Evolutionary conservation across 2,797 vertebrate species (phyloP).

Genomic region (Urocyon cinereoargenteus): DNA sequence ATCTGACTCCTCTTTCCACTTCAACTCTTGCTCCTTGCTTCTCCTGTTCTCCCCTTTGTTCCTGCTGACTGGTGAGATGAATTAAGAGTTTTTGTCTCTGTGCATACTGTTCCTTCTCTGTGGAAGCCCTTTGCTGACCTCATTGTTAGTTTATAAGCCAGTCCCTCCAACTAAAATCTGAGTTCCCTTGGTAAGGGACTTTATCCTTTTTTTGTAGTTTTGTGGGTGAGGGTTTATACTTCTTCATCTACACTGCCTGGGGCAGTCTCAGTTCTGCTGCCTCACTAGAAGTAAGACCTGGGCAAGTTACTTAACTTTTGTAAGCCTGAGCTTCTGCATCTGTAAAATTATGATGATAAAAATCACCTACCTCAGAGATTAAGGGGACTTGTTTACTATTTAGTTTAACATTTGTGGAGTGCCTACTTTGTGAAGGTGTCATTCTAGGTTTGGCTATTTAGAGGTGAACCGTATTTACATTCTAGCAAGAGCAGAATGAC

Average conservation of each 20-base stretch:
- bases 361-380: background rate
- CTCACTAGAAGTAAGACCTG: background rate
- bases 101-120: background rate
- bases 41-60: background rate
- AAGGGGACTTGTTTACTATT: background rate
- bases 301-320: background rate
- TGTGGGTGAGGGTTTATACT: background rate
- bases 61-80: background rate
- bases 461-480: background rate
- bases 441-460: background rate
- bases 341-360: background rate
- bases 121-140: background rate
- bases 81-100: background rate
- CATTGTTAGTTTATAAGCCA: background rate
- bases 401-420: background rate
- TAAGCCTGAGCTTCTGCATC: background rate
- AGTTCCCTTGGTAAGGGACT: background rate
- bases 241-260: background rate
- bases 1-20: background rate
- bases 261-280: background rate
- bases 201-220: background rate
- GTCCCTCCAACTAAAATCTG: background rate
- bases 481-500: conserved; percentile 6
- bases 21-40: background rate
- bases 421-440: background rate